A percentile compares a stretch with the other conserved stretches of the same genome.
Evolutionary conservation across 2,797 vertebrate genomes (phyloP).

Genomic region (Centroberyx gerrardi): DNA sequence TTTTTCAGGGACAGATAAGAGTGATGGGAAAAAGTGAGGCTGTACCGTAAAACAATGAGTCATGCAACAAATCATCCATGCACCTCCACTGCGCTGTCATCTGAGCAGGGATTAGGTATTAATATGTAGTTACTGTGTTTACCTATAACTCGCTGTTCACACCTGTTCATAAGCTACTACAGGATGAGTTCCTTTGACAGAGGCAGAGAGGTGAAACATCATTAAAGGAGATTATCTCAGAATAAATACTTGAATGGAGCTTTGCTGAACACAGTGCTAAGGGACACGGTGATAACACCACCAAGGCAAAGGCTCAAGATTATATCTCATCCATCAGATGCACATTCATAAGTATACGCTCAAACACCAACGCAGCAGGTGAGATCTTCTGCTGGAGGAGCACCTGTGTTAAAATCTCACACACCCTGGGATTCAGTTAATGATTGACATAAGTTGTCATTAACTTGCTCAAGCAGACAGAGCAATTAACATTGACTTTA

Average conservation of each 20-base stretch:
- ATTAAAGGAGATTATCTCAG: slow-evolving; percentile 79
- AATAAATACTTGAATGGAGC: slow-evolving; percentile 63
- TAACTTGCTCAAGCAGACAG: slow-evolving; percentile 64
- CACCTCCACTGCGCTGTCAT: not conserved
- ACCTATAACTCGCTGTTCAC: slow-evolving; percentile 44
- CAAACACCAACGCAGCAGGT: slow-evolving; percentile 46
- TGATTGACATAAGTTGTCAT: slow-evolving; percentile 65
- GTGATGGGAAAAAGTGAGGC: not conserved
- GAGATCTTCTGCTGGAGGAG: slow-evolving; percentile 44
- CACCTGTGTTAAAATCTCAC: slow-evolving; percentile 41
- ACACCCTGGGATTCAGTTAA: slow-evolving; percentile 31
- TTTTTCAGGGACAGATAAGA: slow-evolving; percentile 18
- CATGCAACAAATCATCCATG: not conserved
- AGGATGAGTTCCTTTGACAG: slow-evolving; percentile 42
- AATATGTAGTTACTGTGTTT: slow-evolving; percentile 42
- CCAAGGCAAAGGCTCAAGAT: slow-evolving; percentile 28
- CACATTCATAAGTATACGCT: slow-evolving; percentile 39
- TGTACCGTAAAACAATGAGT: not conserved
- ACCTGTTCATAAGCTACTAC: slow-evolving; percentile 66
- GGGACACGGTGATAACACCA: slow-evolving; percentile 56
- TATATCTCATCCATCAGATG: slow-evolving; percentile 64
- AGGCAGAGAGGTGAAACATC: slow-evolving; percentile 62
- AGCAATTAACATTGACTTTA: slow-evolving; percentile 69
- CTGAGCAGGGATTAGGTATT: slow-evolving; percentile 40
- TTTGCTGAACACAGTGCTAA: slow-evolving; percentile 32